These are phyloP conservation scores for Drosophila ficusphila DNA, from an alignment of 1,140 invertebrate species.

Conservation along the genomic window DNA sequence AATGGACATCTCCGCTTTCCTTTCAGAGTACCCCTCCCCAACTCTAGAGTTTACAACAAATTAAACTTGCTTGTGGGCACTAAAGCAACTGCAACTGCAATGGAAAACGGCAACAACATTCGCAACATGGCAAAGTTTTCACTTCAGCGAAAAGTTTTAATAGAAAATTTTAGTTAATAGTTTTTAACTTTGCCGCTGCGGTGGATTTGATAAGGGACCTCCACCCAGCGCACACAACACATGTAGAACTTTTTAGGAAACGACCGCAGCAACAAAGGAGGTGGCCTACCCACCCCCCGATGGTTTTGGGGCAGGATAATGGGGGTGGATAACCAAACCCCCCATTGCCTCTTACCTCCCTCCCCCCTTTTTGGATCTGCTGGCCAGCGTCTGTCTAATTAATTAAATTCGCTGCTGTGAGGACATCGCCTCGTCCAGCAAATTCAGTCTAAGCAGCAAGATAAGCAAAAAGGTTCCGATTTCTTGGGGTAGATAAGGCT, in stretches of 20 bases:
- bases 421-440: constrained; percentile 48
- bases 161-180: constrained; percentile 82
- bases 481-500: not conserved
- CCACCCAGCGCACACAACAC: constrained; percentile 39
- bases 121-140: constrained; percentile 50
- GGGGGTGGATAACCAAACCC: constrained; percentile 22
- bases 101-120: constrained; percentile 45
- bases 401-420: constrained; percentile 76
- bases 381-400: constrained; percentile 59
- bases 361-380: constrained; percentile 1
- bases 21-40: constrained; percentile 47
- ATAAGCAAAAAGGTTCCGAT: constrained; percentile 65
- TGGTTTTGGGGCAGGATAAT: constrained; percentile 5
- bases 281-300: too few species aligned
- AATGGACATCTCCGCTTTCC: constrained; percentile 45
- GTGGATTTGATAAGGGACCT: constrained; percentile 80
- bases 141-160: constrained; percentile 69
- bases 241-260: constrained; percentile 66
- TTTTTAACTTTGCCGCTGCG: constrained; percentile 69
- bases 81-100: constrained; percentile 49
- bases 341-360: too few species aligned
- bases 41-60: constrained; percentile 77
- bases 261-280: constrained; percentile 32
- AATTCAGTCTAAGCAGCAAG: constrained; percentile 70
- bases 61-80: constrained; percentile 76